Evolutionary conservation across 2,888 invertebrate genomes (phyloP), one percentile per base, ranked within the genome.

Genomic region (Hydroisotoma schaefferi): DNA sequence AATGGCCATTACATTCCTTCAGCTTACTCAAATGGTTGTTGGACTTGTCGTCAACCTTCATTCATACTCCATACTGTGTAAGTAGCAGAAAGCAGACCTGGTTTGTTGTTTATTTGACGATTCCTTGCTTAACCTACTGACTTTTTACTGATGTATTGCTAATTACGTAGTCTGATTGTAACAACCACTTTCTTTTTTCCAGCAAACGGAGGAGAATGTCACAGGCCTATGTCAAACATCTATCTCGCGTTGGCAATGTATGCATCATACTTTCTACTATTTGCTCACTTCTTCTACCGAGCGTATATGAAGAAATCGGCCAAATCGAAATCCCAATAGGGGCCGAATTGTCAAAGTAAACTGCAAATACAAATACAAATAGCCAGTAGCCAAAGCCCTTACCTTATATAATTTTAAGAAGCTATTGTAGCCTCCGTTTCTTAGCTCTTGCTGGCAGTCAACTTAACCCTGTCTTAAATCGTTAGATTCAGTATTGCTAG

Each of bases 21-120:
- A 70, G 52, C 23, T 70, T 6, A 49, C 56, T 27, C 70, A 70
- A 40, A 69, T 69, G 69, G 56, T 67, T 8, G 55, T 65, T 33
- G 69, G 69, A 22, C 43, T 69, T n/a, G 58, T 60, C 6, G 56
- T 69, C 38, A 69, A 67, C 43, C 48, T 63, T 8, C 58, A 63
- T 55, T 55, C 62, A 1, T 57, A 47, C 22, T 58, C 27, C 29
- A 52, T 58, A 23, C 43, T 54, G n/a, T 18, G 51, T 43, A 54
- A 52, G 44, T 33, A 10, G 22, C 6, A 38, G 23, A n/a, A n/a
- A n/a, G n/a, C n/a, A 33, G 33, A 10, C 8, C 8, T 33, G 5
- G 40, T 5, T 40, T 46, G 18, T 47, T 23, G 12, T 8, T 5
- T 48, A 23, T 52, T 44, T 23, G 46, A 23, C 29, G 18, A 47